phyloP scores from a whole-genome alignment of 2,113 vertebrate genomes.

The Procapra przewalskii region DNA sequence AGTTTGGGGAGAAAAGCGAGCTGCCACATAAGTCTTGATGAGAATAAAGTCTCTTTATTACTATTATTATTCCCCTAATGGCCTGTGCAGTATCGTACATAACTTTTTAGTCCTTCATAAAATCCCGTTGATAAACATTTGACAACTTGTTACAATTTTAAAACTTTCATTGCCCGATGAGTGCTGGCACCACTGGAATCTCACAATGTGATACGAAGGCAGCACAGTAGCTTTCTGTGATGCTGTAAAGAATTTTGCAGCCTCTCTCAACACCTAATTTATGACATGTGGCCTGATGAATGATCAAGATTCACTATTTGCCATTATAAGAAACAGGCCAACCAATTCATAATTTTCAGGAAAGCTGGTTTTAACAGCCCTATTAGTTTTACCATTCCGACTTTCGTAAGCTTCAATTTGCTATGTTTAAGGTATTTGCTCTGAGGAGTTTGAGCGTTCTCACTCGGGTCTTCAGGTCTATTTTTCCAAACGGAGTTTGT shows the following conservation, averaged over 20 bases:
- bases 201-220: neutral
- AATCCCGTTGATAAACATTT: slow-evolving; percentile 75
- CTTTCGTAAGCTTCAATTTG: slow-evolving; percentile 69
- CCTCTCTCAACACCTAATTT: slow-evolving; percentile 13
- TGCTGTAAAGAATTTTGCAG: slow-evolving; percentile 24
- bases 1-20: slow-evolving; percentile 61
- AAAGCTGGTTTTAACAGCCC: slow-evolving; percentile 74
- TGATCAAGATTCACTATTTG: slow-evolving; percentile 52
- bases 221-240: neutral
- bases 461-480: slow-evolving; percentile 45
- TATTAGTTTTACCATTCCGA: slow-evolving; percentile 70
- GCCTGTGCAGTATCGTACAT: slow-evolving; percentile 68
- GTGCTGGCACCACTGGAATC: neutral
- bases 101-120: slow-evolving; percentile 78
- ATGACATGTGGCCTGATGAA: slow-evolving; percentile 47
- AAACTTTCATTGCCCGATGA: slow-evolving; percentile 47
- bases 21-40: slow-evolving; percentile 73
- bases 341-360: slow-evolving; percentile 70
- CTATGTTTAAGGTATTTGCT: slow-evolving; percentile 66
- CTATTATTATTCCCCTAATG: slow-evolving; percentile 77
- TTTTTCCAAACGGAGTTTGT: slow-evolving; percentile 39
- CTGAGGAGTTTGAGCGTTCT: slow-evolving; percentile 34
- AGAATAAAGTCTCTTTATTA: slow-evolving; percentile 75
- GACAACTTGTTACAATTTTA: slow-evolving; percentile 72
- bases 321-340: slow-evolving; percentile 71